Evolutionary conservation across 37 sponge, comb jelly and placozoan genomes (phyloP).

Genomic region (Tethya wilhelma): DNA sequence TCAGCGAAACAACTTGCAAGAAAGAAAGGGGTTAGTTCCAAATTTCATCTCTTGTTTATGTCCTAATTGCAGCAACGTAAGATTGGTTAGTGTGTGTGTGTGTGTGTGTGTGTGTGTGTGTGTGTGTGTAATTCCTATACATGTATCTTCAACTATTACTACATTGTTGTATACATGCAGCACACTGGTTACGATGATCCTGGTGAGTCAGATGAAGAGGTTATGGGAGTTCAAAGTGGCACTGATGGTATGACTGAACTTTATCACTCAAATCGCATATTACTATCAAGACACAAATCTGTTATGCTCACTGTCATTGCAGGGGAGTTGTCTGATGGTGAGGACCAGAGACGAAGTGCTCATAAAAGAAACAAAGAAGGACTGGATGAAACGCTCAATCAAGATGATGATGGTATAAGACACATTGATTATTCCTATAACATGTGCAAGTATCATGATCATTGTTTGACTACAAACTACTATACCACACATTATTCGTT

Average conservation of each 20-base stretch:
- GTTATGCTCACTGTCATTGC: background rate
- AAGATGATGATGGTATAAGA: background rate
- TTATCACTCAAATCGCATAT: too few relatives aligned
- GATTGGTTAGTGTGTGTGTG: too few relatives aligned
- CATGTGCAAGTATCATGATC: too few relatives aligned
- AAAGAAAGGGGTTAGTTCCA: constrained; percentile 36
- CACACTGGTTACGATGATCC: constrained; percentile 39
- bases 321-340: constrained; percentile 2
- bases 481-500: too few relatives aligned
- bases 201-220: constrained; percentile 44
- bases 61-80: too few relatives aligned
- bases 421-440: too few relatives aligned
- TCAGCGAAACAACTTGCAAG: constrained; percentile 21
- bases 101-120: too few relatives aligned
- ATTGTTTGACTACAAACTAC: too few relatives aligned
- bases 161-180: background rate
- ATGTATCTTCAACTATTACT: too few relatives aligned
- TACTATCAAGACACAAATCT: too few relatives aligned
- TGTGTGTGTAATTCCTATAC: too few relatives aligned
- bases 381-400: background rate
- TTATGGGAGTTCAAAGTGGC: background rate
- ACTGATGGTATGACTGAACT: constrained; percentile 41
- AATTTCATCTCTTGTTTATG: background rate
- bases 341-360: background rate
- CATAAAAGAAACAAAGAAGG: background rate